Base-by-base conservation (phyloP, 2,113 vertebrate genomes). In the Labrus mixtus region DNA sequence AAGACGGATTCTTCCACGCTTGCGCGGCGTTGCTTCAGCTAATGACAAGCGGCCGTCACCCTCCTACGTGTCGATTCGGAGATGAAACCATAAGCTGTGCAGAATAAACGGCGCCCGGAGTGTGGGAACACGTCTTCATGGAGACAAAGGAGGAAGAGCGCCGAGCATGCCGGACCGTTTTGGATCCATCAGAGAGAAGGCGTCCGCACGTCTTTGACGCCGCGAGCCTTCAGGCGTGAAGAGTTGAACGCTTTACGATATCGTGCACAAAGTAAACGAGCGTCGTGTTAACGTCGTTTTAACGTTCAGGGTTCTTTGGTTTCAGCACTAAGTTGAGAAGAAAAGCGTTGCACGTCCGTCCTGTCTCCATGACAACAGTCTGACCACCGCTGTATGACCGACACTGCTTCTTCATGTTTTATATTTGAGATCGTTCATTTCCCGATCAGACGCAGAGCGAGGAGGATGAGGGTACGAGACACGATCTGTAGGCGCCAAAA, bases 41-140 rank as follows among this genome's bases (percentile, higher is more conserved):
- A 87, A 90, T 83, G 85, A 87, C 85, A 67, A 82, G 79, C 37
- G 59, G 50, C 81, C 78, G 85, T 91, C 85, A 85, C 85, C 87
- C 90, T 90, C 88, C 90, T 78, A 93, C 89, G 77, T 87, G 86
- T 90, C 84, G 85, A 91, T 91, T 90, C 71, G 75, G 82, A 87
- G 76, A 84, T 55, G 86, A 79, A 86, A 82, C 88, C 85, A 88
- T 84, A 90, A 89, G 89, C 89, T 92, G 67, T 20, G 10, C 70
- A 79, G 84, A 88, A 87, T 71, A 86, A 91, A 90, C 87, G 82
- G 69, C 80, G 78, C 73, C 70, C 64, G 56, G 82, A 85, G 87
- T 77, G 90, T 89, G 86, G 89, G 43, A 66, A 67, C 80, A 66
- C 68, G 64, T 81, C 61, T 62, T 51, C 33, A 8, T 22, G 13